phyloP scores from a whole-genome alignment of 1,140 invertebrate genomes.

The Trinorchestia longiramus region DNA sequence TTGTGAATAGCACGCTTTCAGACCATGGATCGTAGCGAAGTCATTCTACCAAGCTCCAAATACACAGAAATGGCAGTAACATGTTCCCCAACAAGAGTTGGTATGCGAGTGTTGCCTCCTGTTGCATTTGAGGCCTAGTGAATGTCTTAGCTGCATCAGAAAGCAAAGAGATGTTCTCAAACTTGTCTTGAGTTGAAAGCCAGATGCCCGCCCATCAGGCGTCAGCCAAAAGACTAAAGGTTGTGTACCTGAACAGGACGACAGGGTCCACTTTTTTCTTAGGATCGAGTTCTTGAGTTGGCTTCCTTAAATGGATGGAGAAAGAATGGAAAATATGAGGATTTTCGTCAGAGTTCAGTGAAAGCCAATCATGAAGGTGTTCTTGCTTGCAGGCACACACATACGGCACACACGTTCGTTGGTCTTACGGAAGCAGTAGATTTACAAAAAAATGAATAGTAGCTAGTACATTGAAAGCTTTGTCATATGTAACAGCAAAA shows the following conservation, averaged over 20 bases:
- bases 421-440: background rate
- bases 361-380: conserved; percentile 3
- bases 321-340: conserved; percentile 39
- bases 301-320: conserved; percentile 36
- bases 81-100: background rate
- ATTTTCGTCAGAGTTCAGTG: background rate
- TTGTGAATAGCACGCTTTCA: background rate
- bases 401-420: background rate
- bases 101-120: background rate
- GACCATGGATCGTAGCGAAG: background rate
- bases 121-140: background rate
- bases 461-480: background rate
- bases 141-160: background rate
- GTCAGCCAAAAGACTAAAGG: conserved; percentile 37
- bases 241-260: conserved; percentile 45
- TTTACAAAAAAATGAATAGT: background rate
- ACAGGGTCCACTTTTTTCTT: conserved; percentile 53
- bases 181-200: background rate
- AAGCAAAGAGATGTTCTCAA: background rate
- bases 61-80: background rate
- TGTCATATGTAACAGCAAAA: conserved; percentile 9
- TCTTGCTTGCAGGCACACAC: background rate
- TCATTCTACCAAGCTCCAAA: background rate
- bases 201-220: background rate
- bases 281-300: conserved; percentile 52